phyloP scores from a whole-genome alignment of 1,140 invertebrate genomes.

The Macrosteles quadrilineatus region DNA sequence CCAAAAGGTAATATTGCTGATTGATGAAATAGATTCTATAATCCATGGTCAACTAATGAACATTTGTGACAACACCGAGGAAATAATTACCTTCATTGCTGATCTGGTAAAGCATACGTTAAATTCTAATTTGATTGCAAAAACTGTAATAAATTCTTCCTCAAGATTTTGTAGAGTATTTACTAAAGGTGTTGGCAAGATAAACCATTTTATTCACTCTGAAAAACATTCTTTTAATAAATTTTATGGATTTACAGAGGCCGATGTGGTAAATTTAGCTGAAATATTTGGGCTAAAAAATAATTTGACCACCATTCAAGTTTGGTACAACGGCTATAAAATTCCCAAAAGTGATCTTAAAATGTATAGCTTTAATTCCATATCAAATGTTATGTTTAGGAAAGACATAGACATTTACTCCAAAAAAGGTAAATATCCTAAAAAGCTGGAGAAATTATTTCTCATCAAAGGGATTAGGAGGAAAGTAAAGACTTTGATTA shows the following conservation, averaged over 20 bases:
- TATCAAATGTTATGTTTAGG: not conserved
- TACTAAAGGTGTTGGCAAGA: not conserved
- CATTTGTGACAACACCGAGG: not conserved
- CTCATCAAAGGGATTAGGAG: no score
- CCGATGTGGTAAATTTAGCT: not conserved
- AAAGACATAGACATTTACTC: no score
- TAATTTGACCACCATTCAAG: not conserved
- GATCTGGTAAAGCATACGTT: not conserved
- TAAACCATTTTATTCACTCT: not conserved
- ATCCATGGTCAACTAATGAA: not conserved
- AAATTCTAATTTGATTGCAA: not conserved
- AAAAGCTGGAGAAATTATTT: no score
- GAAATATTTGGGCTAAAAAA: not conserved
- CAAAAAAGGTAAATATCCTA: no score
- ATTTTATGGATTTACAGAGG: conserved; percentile 5
- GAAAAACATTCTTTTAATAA: not conserved
- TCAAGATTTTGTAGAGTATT: not conserved
- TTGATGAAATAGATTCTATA: not conserved
- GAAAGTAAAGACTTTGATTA: no score
- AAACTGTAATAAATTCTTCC: not conserved
- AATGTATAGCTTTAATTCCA: not conserved
- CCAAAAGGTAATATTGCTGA: not conserved
- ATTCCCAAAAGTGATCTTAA: not conserved
- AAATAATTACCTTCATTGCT: not conserved
- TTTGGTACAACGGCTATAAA: not conserved